Evolutionary conservation across 2,888 invertebrate species (phyloP).

Genomic region (Onchidella celtica): DNA sequence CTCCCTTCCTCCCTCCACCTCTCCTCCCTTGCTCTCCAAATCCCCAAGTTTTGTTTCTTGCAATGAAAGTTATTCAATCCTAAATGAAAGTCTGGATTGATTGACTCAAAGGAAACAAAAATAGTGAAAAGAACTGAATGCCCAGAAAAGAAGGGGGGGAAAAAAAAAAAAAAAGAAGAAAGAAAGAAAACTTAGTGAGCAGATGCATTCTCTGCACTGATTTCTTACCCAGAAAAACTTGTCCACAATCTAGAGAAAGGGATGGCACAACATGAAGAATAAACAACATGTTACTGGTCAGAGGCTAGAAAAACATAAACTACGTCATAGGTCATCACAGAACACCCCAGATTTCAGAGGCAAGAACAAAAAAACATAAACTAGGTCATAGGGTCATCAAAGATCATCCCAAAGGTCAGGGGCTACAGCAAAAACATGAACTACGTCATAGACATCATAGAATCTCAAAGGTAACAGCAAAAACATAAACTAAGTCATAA

Average conservation of each 20-base stretch:
- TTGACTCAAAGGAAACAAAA: constrained; percentile 25
- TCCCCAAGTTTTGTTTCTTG: background rate
- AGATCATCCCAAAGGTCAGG: too few species aligned
- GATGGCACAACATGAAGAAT: constrained; percentile 35
- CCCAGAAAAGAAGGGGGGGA: background rate
- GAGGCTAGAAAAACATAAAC: background rate
- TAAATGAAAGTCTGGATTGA: background rate
- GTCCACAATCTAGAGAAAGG: constrained; percentile 80
- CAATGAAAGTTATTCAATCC: constrained; percentile 22
- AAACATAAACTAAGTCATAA: too few species aligned
- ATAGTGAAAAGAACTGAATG: background rate
- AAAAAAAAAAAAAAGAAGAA: too few species aligned
- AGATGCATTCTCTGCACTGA: constrained; percentile 38
- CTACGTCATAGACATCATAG: too few species aligned
- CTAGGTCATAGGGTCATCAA: too few species aligned
- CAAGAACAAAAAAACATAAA: too few species aligned
- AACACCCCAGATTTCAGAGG: too few species aligned
- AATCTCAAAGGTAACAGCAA: too few species aligned
- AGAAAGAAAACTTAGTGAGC: constrained; percentile 4
- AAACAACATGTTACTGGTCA: constrained; percentile 31
- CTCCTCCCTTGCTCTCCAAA: too few species aligned
- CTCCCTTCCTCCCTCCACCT: background rate
- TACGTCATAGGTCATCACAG: constrained; percentile 7
- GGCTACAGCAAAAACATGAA: too few species aligned
- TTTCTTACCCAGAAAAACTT: constrained; percentile 81